phyloP scores from a whole-genome alignment of 1,140 invertebrate species.

The honey bee (Apis mellifera) region DNA sequence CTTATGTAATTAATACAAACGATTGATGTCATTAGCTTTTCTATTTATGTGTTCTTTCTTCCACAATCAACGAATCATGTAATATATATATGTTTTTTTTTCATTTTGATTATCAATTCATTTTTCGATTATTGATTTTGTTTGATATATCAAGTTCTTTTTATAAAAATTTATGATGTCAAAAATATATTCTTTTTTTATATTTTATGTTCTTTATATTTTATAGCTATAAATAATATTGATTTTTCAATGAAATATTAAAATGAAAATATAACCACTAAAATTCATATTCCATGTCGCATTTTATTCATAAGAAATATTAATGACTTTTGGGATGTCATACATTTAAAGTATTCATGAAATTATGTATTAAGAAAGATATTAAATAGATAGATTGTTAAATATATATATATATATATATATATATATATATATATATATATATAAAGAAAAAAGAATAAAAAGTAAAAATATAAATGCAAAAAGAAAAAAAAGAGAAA shows the following conservation, averaged over 20 bases:
- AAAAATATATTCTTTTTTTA: not conserved
- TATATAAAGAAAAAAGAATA: not conserved
- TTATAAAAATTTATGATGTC: slow-evolving; percentile 38
- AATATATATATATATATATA: too few species aligned
- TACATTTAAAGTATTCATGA: too few species aligned
- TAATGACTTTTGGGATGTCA: too few species aligned
- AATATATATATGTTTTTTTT: not conserved
- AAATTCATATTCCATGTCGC: too few species aligned
- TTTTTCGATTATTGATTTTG: not conserved
- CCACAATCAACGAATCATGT: slow-evolving; percentile 15
- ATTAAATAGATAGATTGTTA: too few species aligned
- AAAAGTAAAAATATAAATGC: not conserved
- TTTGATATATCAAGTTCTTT: slow-evolving; percentile 23
- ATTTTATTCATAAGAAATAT: too few species aligned
- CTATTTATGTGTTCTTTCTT: slow-evolving; percentile 54
- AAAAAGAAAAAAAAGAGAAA: too few species aligned
- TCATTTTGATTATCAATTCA: not conserved
- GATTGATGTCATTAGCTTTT: slow-evolving; percentile 74
- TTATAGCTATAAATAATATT: not conserved
- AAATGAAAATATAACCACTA: too few species aligned
- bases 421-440: not conserved
- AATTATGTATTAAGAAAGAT: not conserved
- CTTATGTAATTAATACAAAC: slow-evolving; percentile 73
- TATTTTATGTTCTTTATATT: not conserved
- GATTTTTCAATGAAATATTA: not conserved